A percentile compares a stretch with the other conserved stretches of the same genome.
These are phyloP conservation scores for Chelonoidis abingdonii DNA, from an alignment of 2,113 vertebrate species.

Conservation along the genomic window DNA sequence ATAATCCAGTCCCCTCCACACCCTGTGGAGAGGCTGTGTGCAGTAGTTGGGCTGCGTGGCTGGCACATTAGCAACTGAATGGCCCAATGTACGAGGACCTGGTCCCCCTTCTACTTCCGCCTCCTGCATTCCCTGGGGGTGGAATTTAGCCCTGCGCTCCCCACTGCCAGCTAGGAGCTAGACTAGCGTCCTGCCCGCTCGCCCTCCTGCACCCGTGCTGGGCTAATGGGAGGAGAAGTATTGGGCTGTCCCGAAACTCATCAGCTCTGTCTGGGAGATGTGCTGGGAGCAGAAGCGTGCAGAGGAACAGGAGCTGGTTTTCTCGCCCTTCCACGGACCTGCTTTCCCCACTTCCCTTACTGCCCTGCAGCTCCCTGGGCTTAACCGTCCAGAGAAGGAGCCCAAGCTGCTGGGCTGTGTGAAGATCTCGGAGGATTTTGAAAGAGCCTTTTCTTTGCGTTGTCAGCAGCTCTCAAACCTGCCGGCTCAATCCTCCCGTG, in stretches of 20 bases:
- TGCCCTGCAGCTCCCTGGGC: not conserved
- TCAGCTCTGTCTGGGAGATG: not conserved
- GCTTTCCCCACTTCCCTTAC: not conserved
- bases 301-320: not conserved
- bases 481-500: not conserved
- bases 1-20: not conserved
- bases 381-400: too few relatives aligned
- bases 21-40: too few relatives aligned
- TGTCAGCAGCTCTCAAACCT: not conserved
- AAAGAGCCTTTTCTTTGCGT: not conserved
- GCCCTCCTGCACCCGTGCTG: too few relatives aligned
- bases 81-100: too few relatives aligned
- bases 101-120: not conserved
- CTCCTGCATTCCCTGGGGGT: not conserved
- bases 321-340: not conserved
- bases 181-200: fast-evolving
- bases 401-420: too few relatives aligned
- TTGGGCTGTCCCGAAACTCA: not conserved
- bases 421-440: not conserved
- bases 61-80: too few relatives aligned
- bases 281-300: not conserved
- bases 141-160: not conserved
- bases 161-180: not conserved
- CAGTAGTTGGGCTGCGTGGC: too few relatives aligned
- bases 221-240: not conserved